Evolutionary conservation across 2,113 vertebrate species (phyloP).

Genomic region (Silurus meridionalis): DNA sequence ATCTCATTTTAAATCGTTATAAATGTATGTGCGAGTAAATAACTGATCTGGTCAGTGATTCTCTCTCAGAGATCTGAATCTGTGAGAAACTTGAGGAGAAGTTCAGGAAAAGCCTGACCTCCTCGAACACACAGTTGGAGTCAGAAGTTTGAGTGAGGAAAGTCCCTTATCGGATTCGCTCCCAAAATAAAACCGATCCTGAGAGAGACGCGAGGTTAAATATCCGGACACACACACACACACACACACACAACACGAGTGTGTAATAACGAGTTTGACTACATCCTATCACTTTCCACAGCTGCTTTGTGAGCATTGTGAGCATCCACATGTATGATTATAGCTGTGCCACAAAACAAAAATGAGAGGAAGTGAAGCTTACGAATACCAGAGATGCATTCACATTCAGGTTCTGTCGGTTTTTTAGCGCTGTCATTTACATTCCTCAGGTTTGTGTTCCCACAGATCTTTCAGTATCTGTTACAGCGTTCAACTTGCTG

Average conservation of each 20-base stretch:
- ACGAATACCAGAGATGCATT: background rate
- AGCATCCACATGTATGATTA: background rate
- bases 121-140: constrained; percentile 51
- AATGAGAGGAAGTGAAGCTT: background rate
- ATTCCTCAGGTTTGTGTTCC: background rate
- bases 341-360: background rate
- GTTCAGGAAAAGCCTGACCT: constrained; percentile 50
- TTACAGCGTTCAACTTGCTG: background rate
- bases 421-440: background rate
- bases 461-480: background rate
- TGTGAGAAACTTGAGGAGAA: constrained; percentile 64
- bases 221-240: background rate
- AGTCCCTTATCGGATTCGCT: constrained; percentile 32
- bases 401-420: constrained; percentile 27
- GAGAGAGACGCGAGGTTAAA: constrained; percentile 15
- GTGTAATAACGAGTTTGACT: background rate
- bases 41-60: constrained; percentile 59
- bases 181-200: background rate
- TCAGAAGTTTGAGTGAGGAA: constrained; percentile 57
- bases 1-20: too few species aligned
- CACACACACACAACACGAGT: background rate
- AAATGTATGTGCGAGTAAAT: constrained; percentile 2
- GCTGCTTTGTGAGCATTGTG: background rate
- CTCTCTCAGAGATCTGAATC: constrained; percentile 56
- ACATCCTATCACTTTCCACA: constrained; percentile 12